These are phyloP conservation scores for Sphinx pinastri DNA, from an alignment of 2,888 invertebrate species.

Conservation along the genomic window DNA sequence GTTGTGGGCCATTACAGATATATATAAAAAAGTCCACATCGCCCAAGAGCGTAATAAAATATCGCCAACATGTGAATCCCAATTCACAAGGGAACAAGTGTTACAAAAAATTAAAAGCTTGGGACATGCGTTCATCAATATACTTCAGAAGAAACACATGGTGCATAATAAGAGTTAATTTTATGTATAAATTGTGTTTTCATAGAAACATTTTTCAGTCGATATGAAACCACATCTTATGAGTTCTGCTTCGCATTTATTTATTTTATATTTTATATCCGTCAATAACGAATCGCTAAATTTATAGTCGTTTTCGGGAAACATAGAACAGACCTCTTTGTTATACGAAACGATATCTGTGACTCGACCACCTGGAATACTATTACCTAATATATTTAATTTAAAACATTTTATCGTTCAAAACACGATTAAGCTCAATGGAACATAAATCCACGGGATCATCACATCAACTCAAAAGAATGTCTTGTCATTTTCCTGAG, in stretches of 20 bases:
- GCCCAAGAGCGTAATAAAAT: not conserved
- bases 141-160: constrained; percentile 8
- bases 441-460: constrained; percentile 37
- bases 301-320: constrained; percentile 44
- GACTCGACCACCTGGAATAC: constrained; percentile 19
- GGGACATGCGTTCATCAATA: not conserved
- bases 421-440: constrained; percentile 17
- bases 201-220: not conserved
- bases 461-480: constrained; percentile 55
- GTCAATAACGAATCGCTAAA: not conserved
- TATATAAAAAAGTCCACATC: not conserved
- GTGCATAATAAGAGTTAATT: not conserved
- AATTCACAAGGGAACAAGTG: constrained; percentile 13
- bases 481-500: constrained; percentile 70
- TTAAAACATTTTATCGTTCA: not conserved
- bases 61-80: not conserved
- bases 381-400: constrained; percentile 16
- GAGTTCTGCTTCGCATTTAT: not conserved
- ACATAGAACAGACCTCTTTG: constrained; percentile 50
- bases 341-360: constrained; percentile 39
- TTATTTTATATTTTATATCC: not conserved
- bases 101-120: constrained; percentile 17
- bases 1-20: too few species aligned
- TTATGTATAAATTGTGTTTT: not conserved
- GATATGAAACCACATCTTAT: not conserved